These are phyloP conservation scores for Sesia bembeciformis DNA, from an alignment of 2,888 invertebrate species.

Conservation along the genomic window DNA sequence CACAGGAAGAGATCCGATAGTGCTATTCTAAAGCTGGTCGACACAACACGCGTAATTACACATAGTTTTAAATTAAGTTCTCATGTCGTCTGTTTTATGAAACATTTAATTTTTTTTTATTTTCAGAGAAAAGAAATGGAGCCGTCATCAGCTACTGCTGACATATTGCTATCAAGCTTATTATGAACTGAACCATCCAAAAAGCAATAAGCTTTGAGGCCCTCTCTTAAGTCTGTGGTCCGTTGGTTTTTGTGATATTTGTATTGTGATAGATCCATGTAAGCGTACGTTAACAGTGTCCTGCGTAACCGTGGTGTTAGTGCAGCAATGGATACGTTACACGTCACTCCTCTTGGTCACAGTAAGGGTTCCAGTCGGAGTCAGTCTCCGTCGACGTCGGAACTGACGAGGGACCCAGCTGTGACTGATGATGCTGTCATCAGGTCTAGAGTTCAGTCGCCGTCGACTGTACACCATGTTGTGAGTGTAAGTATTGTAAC, in stretches of 20 bases:
- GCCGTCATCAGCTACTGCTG: conserved; percentile 14
- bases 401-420: conserved; percentile 57
- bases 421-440: conserved; percentile 59
- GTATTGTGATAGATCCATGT: conserved; percentile 13
- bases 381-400: conserved; percentile 73
- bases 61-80: too few species aligned
- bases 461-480: conserved; percentile 56
- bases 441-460: conserved; percentile 61
- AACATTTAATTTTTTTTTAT: conserved; percentile 2
- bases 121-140: conserved; percentile 34
- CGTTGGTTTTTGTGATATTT: conserved; percentile 8
- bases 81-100: too few species aligned
- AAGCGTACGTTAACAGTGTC: conserved; percentile 6
- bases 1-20: too few species aligned
- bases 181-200: conserved; percentile 12
- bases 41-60: too few species aligned
- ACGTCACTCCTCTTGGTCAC: conserved; percentile 57
- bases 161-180: conserved; percentile 9
- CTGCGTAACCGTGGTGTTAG: conserved; percentile 9
- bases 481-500: conserved; percentile 37
- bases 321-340: conserved; percentile 52
- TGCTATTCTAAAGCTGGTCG: too few species aligned
- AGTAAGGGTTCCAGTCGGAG: conserved; percentile 77
- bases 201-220: conserved; percentile 9
- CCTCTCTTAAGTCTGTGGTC: conserved; percentile 18